Percentiles rank a stretch among this genome's conserved stretches.
Evolutionary conservation across 2,888 invertebrate species (phyloP).

Genomic region (Drosophila flavopinicola): DNA sequence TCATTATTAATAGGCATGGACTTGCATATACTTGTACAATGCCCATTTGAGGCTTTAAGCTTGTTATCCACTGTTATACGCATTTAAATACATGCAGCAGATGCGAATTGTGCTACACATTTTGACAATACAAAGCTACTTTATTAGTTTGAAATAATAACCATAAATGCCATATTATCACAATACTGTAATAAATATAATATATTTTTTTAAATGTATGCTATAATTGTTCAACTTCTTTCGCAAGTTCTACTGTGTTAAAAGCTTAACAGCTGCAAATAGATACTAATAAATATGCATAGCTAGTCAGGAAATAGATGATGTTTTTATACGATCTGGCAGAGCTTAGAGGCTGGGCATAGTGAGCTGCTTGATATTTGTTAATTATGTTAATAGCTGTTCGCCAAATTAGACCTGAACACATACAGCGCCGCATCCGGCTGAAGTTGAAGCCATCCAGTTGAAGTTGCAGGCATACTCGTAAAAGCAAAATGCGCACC

Average conservation of each 20-base stretch:
- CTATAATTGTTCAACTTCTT: background rate
- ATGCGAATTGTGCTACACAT: no score
- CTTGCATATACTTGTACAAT: conserved; percentile 24
- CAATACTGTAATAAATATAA: background rate
- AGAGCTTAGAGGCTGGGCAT: background rate
- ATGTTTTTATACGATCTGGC: background rate
- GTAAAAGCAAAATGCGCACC: conserved; percentile 44
- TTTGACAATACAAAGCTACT: no score
- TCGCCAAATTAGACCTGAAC: conserved; percentile 13
- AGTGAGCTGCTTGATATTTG: conserved; percentile 37
- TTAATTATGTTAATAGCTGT: conserved; percentile 44
- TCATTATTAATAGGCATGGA: conserved; percentile 59
- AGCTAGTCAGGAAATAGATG: background rate
- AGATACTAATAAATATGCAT: no score
- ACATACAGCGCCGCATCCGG: conserved; percentile 49
- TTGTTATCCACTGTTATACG: conserved; percentile 20
- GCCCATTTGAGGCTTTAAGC: conserved; percentile 1
- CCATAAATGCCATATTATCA: no score
- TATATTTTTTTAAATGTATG: background rate
- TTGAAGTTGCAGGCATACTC: conserved; percentile 36
- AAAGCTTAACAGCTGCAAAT: no score
- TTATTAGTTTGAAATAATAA: no score
- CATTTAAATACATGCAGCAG: conserved; percentile 4
- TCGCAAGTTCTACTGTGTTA: no score
- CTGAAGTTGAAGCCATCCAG: conserved; percentile 13